Conservation (phyloP, 92 coral and sea anemone genomes). For the Epizoanthus ramosus region DNA sequence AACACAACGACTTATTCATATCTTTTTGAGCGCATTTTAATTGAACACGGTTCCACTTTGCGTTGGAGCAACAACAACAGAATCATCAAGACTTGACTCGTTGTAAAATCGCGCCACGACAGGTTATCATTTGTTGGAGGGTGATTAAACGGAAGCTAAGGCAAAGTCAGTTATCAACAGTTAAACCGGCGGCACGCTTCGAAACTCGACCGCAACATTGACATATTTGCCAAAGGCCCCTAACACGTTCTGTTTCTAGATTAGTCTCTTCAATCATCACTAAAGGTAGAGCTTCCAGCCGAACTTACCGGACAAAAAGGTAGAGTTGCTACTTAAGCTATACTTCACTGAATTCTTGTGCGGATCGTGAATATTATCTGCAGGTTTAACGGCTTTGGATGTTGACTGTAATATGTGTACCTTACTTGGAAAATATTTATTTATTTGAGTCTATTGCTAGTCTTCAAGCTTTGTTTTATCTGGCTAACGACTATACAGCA, state of each 20-base stretch:
- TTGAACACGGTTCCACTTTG: slow-evolving; percentile 37
- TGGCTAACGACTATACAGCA: background rate
- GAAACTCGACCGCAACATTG: slow-evolving; percentile 11
- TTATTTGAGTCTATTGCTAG: slow-evolving; percentile 1
- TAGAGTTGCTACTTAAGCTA: too few relatives aligned
- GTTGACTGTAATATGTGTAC: slow-evolving; percentile 45
- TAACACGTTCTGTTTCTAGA: background rate
- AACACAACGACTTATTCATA: slow-evolving; percentile 43
- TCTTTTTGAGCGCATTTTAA: slow-evolving; percentile 43
- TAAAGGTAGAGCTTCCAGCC: background rate
- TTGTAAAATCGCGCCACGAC: slow-evolving; percentile 27
- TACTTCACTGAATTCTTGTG: background rate
- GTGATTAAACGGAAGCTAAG: slow-evolving; percentile 69
- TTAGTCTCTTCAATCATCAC: background rate
- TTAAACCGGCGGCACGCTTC: slow-evolving; percentile 33
- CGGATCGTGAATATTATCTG: background rate
- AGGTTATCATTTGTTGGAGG: slow-evolving; percentile 54
- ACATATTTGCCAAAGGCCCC: slow-evolving; percentile 13
- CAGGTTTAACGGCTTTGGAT: slow-evolving; percentile 3
- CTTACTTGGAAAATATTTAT: slow-evolving; percentile 56
- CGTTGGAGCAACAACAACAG: background rate
- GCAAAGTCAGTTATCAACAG: slow-evolving; percentile 1
- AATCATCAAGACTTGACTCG: background rate
- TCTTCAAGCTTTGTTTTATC: background rate
- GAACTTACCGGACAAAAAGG: too few relatives aligned